Base-by-base conservation (phyloP, 2,888 invertebrate genomes). In the Hymenopus coronatus region DNA sequence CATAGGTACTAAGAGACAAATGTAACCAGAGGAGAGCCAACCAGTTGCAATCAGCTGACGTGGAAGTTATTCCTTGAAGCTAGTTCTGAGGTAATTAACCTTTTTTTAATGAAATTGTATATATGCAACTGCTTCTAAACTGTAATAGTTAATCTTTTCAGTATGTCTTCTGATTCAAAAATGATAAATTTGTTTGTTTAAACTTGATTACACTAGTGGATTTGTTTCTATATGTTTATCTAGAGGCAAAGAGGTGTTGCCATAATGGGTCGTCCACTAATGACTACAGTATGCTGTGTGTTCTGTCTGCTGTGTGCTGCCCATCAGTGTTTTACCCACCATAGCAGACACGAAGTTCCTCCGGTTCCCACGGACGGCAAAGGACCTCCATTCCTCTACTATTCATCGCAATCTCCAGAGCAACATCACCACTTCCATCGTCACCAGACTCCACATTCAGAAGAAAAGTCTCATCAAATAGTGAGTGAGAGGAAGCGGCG, bases 251-350 rank as follows among this genome's bases (percentile, higher is more conserved):
- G 54, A 70, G 25, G 54, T 20, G 25, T 70, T 70, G 54, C 54
- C 54, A 70, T 70, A 28, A 90, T 90, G 90, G 90, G 88, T n/a
- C 85, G 83, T 81, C 88, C 89, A 33, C 82, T 90, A 27, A 83
- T 90, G 88, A 89, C 89, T 14, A 87, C 87, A 33, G 89, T 90
- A 82, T 90, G 90, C 87, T 87, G 87, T 82, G 84, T 90, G 70
- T 87, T 90, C 20, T 90, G 90, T 88, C 54, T 90, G 30, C 87
- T 89, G 84, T 90, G 90, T 87, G 88, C 89, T 25, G 40, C 88
- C 9, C 90, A 89, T 83, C 89, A 90, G 83, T 89, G 89, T n/a
- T n/a, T 82, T n/a, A 28, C 54, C 28, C 86, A 86, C 28, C 81
- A 81, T 28, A 30, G 30, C 86, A 87, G 30, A 27, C 85, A 85